Conservation (phyloP, 2,797 vertebrate genomes). For the Sitta carolinensis region DNA sequence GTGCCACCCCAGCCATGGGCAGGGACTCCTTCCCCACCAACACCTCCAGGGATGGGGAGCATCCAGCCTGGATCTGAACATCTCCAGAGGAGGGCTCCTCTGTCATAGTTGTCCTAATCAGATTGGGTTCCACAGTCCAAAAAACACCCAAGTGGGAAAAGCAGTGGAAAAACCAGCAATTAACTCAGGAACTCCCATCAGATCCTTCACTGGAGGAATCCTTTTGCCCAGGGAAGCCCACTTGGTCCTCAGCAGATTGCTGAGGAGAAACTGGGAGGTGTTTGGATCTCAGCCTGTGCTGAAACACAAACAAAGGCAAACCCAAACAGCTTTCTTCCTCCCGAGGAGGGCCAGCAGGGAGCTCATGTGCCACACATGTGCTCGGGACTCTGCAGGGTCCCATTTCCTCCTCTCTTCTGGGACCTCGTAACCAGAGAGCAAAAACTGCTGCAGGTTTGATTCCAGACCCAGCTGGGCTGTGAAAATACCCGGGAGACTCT, state of each 20-base stretch:
- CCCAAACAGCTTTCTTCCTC: background rate
- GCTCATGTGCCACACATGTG: background rate
- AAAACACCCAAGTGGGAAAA: background rate
- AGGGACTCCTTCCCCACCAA: background rate
- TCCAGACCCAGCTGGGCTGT: background rate
- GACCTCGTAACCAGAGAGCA: background rate
- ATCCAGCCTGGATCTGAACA: background rate
- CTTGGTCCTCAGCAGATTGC: background rate
- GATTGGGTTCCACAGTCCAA: background rate
- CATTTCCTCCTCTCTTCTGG: background rate
- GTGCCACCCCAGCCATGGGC: background rate
- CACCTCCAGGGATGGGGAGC: background rate
- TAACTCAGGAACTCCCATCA: background rate
- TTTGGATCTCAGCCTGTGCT: background rate
- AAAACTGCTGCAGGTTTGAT: background rate
- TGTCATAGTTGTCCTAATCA: background rate
- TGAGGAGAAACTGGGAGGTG: background rate
- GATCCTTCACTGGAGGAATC: background rate
- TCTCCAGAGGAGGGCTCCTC: background rate
- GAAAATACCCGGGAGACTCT: background rate
- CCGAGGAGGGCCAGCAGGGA: background rate
- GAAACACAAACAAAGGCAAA: background rate
- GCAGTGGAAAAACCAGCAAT: background rate
- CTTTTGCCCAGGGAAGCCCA: background rate
- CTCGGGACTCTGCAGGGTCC: background rate